Conservation (phyloP, 1,140 invertebrate species). For the Drosophila nigromelanica region DNA sequence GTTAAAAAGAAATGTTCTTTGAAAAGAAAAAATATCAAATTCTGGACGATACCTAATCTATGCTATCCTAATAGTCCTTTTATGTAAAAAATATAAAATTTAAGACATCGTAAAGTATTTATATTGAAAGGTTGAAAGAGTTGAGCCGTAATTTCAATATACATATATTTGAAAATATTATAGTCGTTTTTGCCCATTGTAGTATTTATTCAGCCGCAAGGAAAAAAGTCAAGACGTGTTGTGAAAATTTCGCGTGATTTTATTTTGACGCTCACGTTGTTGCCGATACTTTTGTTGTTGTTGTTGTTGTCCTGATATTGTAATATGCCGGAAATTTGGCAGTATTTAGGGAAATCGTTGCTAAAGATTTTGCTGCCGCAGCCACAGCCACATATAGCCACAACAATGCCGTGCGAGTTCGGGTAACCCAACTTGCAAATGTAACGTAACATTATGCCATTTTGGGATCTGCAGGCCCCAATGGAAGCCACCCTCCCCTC, state of each 20-base stretch:
- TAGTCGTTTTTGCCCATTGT: slow-evolving; percentile 40
- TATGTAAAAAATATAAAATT: too few relatives aligned
- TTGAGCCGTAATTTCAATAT: too few relatives aligned
- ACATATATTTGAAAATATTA: neutral
- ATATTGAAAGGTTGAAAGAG: too few relatives aligned
- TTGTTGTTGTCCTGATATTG: slow-evolving; percentile 60
- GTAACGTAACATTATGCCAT: slow-evolving; percentile 1
- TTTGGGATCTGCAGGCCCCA: slow-evolving; percentile 9
- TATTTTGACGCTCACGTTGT: slow-evolving; percentile 70
- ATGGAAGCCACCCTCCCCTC: slow-evolving; percentile 9
- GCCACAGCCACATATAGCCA: slow-evolving; percentile 9
- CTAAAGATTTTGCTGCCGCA: slow-evolving; percentile 63
- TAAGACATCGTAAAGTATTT: too few relatives aligned
- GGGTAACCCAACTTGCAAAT: neutral
- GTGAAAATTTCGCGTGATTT: slow-evolving; percentile 81
- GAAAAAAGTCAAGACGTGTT: slow-evolving; percentile 63
- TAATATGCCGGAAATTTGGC: slow-evolving; percentile 79
- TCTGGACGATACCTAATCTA: too few relatives aligned
- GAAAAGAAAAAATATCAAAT: too few relatives aligned
- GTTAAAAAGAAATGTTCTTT: too few relatives aligned
- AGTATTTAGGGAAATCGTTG: slow-evolving; percentile 83
- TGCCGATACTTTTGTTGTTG: slow-evolving; percentile 38
- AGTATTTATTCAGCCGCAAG: slow-evolving; percentile 13
- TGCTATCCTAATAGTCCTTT: too few relatives aligned
- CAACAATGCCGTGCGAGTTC: slow-evolving; percentile 23